Percentiles rank a stretch among this genome's conserved stretches.
Conservation (phyloP, 2,797 vertebrate species). For the Miichthys miiuy region DNA sequence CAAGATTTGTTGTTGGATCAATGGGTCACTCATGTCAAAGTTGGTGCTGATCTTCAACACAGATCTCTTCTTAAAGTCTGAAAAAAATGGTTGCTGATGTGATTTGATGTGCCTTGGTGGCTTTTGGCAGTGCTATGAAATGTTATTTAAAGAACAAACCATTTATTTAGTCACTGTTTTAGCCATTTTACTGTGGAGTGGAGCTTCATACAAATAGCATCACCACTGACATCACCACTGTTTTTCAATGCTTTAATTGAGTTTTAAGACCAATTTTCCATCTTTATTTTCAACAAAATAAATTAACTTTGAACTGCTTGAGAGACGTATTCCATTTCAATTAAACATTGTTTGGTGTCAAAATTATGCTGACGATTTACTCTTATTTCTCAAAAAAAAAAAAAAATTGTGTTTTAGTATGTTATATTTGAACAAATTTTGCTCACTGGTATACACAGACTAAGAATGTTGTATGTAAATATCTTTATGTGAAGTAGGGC, state of each 20-base stretch:
- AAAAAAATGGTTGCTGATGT: not conserved
- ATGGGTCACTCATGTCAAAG: constrained; percentile 5
- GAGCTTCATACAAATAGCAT: not conserved
- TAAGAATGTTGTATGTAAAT: not conserved
- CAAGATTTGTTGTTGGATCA: constrained; percentile 21
- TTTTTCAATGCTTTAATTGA: too few species aligned
- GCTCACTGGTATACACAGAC: too few species aligned
- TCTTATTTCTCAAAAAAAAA: too few species aligned
- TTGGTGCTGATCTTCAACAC: not conserved
- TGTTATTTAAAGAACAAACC: not conserved
- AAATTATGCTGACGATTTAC: too few species aligned
- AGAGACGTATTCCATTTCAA: too few species aligned
- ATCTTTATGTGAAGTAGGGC: too few species aligned
- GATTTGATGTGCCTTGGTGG: not conserved
- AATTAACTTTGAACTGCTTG: too few species aligned
- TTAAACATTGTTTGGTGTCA: too few species aligned
- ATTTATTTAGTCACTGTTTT: not conserved
- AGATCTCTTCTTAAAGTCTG: constrained; percentile 2
- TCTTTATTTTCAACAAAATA: too few species aligned
- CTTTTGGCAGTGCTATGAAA: not conserved
- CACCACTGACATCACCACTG: not conserved
- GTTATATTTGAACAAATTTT: too few species aligned
- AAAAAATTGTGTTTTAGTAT: too few species aligned
- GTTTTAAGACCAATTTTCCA: not conserved
- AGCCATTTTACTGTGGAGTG: not conserved